Evolutionary conservation across 2,113 vertebrate species (phyloP), one percentile per base, ranked within the genome.

Genomic region (Cheilinus undulatus): DNA sequence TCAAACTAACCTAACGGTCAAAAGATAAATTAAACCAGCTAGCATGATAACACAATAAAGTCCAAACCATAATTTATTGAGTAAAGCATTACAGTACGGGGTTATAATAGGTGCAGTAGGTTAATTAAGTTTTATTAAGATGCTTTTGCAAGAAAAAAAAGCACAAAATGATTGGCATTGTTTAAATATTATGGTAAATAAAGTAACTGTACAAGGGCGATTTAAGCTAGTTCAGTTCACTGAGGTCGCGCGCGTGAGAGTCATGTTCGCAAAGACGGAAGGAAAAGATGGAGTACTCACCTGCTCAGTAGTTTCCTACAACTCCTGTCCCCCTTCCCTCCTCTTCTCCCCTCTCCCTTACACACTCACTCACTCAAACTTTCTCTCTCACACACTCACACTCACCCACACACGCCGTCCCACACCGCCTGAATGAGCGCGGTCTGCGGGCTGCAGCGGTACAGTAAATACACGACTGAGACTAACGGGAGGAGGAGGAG

Each of bases 261-360:
- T 46, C 38, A n/a, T 13, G 36, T 58, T 66, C 19, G 30, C 9
- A 30, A 34, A 77, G 52, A 66, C 62, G 52, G 17, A 67, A 46
- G n/a, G 11, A 65, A 4, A 48, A 56, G 14, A 57, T 46, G 60
- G 34, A 52, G 61, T 4, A 7, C 88, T 88, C 79, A 90, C 88
- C 88, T 85, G 84, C 34, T 77, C 52, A 1, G 51, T 28, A 30
- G 40, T 36, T 57, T 58, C 34, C 48, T 22, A 17, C 7, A 19
- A 17, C 50, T 56, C 43, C 64, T 15, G 15, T n/a, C 48, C 24
- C 27, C 28, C 40, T 53, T n/a, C 48, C 24, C 27, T 40, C 40
- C 59, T 6, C 24, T 26, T 3, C 22, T 27, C 17, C 34, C 24
- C 34, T 22, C 46, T 23, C 46, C 1, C 14, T n/a, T n/a, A 2